Evolutionary conservation across 2,888 invertebrate genomes (phyloP).

Genomic region (Lepidochitona cinerea): DNA sequence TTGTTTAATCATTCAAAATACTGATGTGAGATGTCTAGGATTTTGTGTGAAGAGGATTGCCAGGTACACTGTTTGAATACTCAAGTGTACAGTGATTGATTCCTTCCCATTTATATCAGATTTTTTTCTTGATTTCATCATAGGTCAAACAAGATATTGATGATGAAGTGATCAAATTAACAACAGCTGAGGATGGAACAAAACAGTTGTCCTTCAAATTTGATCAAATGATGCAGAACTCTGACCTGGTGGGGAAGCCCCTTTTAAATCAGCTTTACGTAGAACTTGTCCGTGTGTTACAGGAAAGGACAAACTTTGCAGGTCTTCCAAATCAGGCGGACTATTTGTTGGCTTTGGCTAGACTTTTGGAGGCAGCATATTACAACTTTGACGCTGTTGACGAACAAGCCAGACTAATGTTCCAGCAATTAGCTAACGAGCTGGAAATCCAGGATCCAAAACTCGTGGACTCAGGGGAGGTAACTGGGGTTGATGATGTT

Average conservation of each 20-base stretch:
- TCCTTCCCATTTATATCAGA: no score
- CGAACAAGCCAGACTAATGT: conserved; percentile 31
- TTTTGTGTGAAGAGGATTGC: no score
- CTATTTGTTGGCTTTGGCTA: conserved; percentile 52
- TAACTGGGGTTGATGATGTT: conserved; percentile 2
- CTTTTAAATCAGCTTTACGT: conserved; percentile 52
- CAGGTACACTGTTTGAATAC: no score
- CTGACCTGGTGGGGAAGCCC: conserved; percentile 23
- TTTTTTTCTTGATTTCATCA: no score
- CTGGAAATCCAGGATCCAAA: conserved; percentile 27
- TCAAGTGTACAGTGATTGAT: no score
- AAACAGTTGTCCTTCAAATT: conserved; percentile 45
- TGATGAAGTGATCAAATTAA: conserved; percentile 36
- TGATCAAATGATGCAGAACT: conserved; percentile 26
- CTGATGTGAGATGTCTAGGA: no score
- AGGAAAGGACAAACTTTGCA: conserved; percentile 52
- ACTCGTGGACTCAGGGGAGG: conserved; percentile 1
- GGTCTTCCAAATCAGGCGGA: conserved; percentile 40
- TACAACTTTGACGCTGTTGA: conserved; percentile 41
- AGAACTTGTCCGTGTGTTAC: conserved; percentile 43
- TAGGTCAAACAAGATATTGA: background rate
- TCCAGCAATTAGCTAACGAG: conserved; percentile 43
- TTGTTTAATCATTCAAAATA: no score
- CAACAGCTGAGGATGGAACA: conserved; percentile 42
- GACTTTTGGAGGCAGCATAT: conserved; percentile 52